These are phyloP conservation scores for Coluber constrictor DNA, from an alignment of 2,797 vertebrate genomes.

Conservation along the genomic window DNA sequence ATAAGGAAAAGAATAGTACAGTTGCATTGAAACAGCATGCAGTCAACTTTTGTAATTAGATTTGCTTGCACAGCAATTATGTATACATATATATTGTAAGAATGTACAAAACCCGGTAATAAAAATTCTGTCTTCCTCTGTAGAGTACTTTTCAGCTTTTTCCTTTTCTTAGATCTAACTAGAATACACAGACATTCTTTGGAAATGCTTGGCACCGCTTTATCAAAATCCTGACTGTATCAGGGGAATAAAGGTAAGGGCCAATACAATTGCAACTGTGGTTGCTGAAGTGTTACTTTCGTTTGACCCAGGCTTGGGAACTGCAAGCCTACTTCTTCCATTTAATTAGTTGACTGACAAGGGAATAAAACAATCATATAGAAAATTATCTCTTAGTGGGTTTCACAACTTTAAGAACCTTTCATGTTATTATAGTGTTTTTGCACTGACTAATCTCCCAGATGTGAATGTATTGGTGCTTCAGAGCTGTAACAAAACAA, in stretches of 20 bases:
- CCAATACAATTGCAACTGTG: background rate
- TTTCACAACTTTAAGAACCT: background rate
- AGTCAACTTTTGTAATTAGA: background rate
- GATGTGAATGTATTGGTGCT: background rate
- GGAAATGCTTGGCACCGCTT: constrained; percentile 12
- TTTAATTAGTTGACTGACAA: background rate
- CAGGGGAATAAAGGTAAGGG: background rate
- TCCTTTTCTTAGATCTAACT: background rate
- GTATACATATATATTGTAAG: background rate
- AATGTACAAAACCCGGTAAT: background rate
- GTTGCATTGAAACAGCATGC: background rate
- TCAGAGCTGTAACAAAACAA: background rate
- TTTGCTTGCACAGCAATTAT: background rate
- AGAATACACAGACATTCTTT: background rate
- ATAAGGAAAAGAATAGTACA: background rate
- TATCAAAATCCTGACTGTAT: background rate
- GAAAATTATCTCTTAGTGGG: background rate
- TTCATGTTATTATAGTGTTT: background rate
- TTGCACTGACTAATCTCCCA: background rate
- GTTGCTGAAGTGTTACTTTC: background rate
- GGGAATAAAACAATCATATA: background rate
- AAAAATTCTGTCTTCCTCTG: constrained; percentile 1
- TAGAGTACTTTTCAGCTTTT: background rate
- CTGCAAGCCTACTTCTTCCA: background rate
- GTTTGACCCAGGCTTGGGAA: background rate